Evolutionary conservation across 2,797 vertebrate species (phyloP), one percentile per base, ranked within the genome.

Genomic region (Lagocephalus sceleratus): DNA sequence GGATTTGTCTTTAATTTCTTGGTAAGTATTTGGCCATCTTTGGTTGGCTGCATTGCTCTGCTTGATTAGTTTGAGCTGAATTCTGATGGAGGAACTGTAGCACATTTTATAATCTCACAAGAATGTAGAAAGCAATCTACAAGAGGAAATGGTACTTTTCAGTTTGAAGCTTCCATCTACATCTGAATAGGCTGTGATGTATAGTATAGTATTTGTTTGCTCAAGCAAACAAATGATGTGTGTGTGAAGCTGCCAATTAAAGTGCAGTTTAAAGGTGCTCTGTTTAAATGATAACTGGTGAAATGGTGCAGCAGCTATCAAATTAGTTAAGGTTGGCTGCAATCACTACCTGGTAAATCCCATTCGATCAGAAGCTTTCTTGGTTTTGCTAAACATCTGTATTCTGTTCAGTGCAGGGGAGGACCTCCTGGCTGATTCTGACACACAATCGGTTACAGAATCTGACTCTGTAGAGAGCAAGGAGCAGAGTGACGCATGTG

Each of bases 1-100:
- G 0, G 94, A 95, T 32, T 90, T 97, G 46, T 92, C 90, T 2
- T 60, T 96, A 4, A 78, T 89, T 40, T 82, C 85, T 20, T 51
- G 62, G 95, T 97, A 89, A 61, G 94, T 94, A 75, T 54, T 32
- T 52, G 20, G 7, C 35, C 32, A 32, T 22, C 15, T 47, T 4
- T 21, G 51, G 15, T 45, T 55, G 32, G 3, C 16, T 51, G 40
- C 39, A 20, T 54, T 20, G 9, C 4, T 17, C 2, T 12, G 20
- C 26, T 21, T 23, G n/a, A 46, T 22, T 0, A 5, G 1, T 44
- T 40, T 48, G 2, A 54, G 49, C 41, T 55, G 6, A 65, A 51
- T 17, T 20, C 10, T 14, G 20, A 17, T 5, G 16, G 2, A 29
- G 54, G 49, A 47, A 43, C 6, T 38, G 3, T 17, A 5, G 5